phyloP scores from a whole-genome alignment of 2,113 vertebrate species.

The Dinomys branickii region DNA sequence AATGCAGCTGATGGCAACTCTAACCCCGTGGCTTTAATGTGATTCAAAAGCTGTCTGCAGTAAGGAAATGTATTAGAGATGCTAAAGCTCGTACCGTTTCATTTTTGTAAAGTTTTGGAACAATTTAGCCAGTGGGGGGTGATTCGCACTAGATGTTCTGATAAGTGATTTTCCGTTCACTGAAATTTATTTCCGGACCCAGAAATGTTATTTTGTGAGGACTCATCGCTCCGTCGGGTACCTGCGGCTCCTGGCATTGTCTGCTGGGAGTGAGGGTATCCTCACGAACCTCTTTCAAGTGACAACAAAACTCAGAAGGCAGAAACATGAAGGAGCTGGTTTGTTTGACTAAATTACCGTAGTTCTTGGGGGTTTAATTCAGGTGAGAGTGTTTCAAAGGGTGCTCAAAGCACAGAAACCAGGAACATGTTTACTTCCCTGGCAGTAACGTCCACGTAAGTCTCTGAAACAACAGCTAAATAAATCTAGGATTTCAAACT shows the following conservation, averaged over 20 bases:
- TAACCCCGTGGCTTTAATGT: slow-evolving; percentile 60
- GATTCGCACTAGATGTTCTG: slow-evolving; percentile 14
- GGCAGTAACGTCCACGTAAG: not conserved
- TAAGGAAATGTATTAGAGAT: slow-evolving; percentile 48
- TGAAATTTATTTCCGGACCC: not conserved
- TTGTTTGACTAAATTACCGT: not conserved
- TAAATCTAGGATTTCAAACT: not conserved
- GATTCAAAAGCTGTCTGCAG: slow-evolving; percentile 70
- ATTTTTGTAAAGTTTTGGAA: slow-evolving; percentile 56
- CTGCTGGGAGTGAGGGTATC: not conserved
- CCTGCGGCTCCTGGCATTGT: not conserved
- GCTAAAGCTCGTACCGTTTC: not conserved
- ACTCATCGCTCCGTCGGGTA: accelerated
- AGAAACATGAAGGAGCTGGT: not conserved
- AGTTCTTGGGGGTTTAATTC: not conserved
- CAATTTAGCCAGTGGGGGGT: not conserved
- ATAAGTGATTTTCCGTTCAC: not conserved
- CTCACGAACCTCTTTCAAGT: not conserved
- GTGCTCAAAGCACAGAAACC: not conserved
- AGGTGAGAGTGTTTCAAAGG: not conserved
- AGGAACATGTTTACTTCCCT: not conserved
- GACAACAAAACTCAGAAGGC: not conserved
- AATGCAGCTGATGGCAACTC: slow-evolving; percentile 69
- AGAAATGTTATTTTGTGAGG: not conserved
- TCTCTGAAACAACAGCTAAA: not conserved